These are phyloP conservation scores for Urophycis tenuis DNA, from an alignment of 2,797 vertebrate species.

Conservation along the genomic window DNA sequence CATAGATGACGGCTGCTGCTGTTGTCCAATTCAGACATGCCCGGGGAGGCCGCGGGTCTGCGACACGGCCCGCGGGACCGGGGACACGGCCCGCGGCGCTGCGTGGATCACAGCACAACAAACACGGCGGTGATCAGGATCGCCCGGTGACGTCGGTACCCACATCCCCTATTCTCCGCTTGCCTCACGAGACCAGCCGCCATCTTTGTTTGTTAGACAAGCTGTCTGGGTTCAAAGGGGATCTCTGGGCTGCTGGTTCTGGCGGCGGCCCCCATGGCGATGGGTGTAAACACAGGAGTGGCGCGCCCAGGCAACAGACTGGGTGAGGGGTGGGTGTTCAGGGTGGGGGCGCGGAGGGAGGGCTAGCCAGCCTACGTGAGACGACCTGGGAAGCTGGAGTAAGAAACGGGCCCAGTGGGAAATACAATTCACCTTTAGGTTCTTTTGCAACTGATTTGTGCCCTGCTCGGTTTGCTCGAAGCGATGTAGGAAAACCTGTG, in stretches of 20 bases:
- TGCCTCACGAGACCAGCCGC: constrained; percentile 4
- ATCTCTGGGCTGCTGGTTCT: no score
- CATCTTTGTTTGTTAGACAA: constrained; percentile 23
- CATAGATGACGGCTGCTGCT: no score
- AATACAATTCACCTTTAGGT: not conserved
- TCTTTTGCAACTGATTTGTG: not conserved
- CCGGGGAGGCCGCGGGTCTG: no score
- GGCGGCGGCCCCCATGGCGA: constrained; percentile 5
- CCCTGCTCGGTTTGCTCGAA: not conserved
- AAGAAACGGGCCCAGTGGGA: not conserved
- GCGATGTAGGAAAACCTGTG: not conserved
- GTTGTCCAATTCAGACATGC: not conserved
- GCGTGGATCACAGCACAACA: constrained; percentile 21
- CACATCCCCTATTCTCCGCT: constrained; percentile 9
- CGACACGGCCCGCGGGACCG: no score
- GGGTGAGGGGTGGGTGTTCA: not conserved
- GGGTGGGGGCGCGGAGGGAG: not conserved
- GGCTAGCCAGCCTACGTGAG: no score
- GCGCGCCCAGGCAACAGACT: not conserved
- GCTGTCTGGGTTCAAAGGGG: not conserved
- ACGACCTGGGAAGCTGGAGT: no score
- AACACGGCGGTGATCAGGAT: constrained; percentile 15
- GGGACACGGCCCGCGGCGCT: not conserved
- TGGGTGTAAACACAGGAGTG: constrained; percentile 15
- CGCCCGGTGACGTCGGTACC: constrained; percentile 9